A percentile compares a stretch with the other conserved stretches of the same genome.
Evolutionary conservation across 2,797 vertebrate species (phyloP).

Genomic region (Rhinatrema bivittatum): DNA sequence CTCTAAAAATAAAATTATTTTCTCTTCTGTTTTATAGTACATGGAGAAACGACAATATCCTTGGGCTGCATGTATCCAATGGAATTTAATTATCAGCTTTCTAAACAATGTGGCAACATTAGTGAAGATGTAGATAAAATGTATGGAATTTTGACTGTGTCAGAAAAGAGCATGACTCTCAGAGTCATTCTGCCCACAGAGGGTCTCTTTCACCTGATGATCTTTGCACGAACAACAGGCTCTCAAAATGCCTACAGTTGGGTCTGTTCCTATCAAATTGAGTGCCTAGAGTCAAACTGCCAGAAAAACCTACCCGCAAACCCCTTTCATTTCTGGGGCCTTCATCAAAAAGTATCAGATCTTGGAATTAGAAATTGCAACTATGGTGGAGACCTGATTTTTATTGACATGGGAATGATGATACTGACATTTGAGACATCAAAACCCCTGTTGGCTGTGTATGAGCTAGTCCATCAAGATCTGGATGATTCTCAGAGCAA

Average conservation of each 20-base stretch:
- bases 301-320: slow-evolving; percentile 60
- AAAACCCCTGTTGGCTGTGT: slow-evolving; percentile 49
- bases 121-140: slow-evolving; percentile 22
- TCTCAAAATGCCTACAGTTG: slow-evolving; percentile 45
- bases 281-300: slow-evolving; percentile 39
- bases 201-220: slow-evolving; percentile 61
- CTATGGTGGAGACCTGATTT: slow-evolving; percentile 31
- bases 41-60: slow-evolving; percentile 57
- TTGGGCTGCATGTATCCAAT: slow-evolving; percentile 46
- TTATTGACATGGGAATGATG: slow-evolving; percentile 41
- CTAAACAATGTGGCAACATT: slow-evolving; percentile 37
- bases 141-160: slow-evolving; percentile 52
- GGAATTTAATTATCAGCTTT: slow-evolving; percentile 68
- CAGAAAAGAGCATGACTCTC: slow-evolving; percentile 55
- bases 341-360: slow-evolving; percentile 37
- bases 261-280: slow-evolving; percentile 69
- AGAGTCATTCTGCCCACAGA: slow-evolving; percentile 50
- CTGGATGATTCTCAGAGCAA: slow-evolving; percentile 44
- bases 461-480: slow-evolving; percentile 53
- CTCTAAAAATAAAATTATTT: too few species aligned
- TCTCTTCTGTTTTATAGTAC: slow-evolving; percentile 39
- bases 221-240: slow-evolving; percentile 54
- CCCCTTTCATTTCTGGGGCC: slow-evolving; percentile 66
- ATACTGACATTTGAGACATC: slow-evolving; percentile 51
- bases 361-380: slow-evolving; percentile 52